Conservation (phyloP, 1,140 invertebrate species). For the Cataglyphis hispanica region DNA sequence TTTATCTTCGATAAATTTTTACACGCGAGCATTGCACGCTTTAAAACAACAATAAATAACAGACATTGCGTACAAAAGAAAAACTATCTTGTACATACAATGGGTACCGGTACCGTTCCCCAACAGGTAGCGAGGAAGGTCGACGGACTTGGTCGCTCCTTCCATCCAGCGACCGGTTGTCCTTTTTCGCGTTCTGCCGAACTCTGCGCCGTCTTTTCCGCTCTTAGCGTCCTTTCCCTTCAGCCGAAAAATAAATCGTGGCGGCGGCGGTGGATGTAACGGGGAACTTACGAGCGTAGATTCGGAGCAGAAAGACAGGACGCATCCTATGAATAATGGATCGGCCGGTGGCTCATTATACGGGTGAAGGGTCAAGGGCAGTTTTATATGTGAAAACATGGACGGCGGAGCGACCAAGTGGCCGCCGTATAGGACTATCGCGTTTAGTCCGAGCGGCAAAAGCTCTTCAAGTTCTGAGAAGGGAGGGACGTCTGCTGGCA, state of each 20-base stretch:
- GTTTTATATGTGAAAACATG: conserved; percentile 80
- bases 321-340: conserved; percentile 85
- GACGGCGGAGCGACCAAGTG: conserved; percentile 63
- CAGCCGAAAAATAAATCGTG: conserved; percentile 77
- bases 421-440: conserved; percentile 38
- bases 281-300: conserved; percentile 78
- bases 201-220: conserved; percentile 46
- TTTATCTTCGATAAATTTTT: no score
- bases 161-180: conserved; percentile 44
- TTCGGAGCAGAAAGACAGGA: conserved; percentile 82
- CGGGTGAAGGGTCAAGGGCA: conserved; percentile 84
- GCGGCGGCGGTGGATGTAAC: conserved; percentile 78
- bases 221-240: conserved; percentile 41
- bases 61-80: conserved; percentile 11
- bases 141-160: conserved; percentile 41
- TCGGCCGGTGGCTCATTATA: conserved; percentile 81
- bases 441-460: conserved; percentile 50
- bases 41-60: conserved; percentile 27
- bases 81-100: conserved; percentile 53
- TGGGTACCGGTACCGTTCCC: conserved; percentile 27
- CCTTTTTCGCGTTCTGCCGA: conserved; percentile 44
- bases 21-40: not conserved
- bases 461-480: conserved; percentile 66
- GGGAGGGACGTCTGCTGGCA: conserved; percentile 57
- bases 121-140: conserved; percentile 51